These are phyloP conservation scores for Caracal caracal DNA, from an alignment of 2,113 vertebrate genomes.

Conservation along the genomic window DNA sequence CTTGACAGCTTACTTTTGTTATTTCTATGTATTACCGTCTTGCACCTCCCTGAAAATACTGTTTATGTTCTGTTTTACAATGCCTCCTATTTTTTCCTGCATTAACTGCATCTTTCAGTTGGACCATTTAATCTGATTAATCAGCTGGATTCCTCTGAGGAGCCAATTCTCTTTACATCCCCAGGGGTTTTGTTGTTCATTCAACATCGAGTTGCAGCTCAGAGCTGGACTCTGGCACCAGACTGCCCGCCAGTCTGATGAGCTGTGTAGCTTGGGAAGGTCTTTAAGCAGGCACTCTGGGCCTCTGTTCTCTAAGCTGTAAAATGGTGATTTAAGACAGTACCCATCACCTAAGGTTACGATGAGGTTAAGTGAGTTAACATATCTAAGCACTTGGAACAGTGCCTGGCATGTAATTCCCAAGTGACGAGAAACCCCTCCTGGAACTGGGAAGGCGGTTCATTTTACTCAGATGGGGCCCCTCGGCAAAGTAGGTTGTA, in stretches of 20 bases:
- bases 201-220: not conserved
- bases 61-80: not conserved
- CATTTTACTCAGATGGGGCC: not conserved
- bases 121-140: slow-evolving; percentile 1
- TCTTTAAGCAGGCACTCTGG: not conserved
- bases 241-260: not conserved
- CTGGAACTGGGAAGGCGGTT: not conserved
- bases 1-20: slow-evolving; percentile 39
- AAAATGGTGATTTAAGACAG: not conserved
- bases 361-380: not conserved
- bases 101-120: not conserved
- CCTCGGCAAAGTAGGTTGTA: not conserved
- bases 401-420: not conserved
- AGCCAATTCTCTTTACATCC: slow-evolving; percentile 21
- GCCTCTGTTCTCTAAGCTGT: not conserved
- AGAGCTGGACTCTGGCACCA: not conserved
- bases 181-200: not conserved
- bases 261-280: not conserved
- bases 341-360: too few species aligned
- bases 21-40: not conserved
- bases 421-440: not conserved
- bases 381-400: not conserved
- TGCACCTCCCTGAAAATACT: not conserved
- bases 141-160: not conserved
- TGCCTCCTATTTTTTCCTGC: not conserved